Evolutionary conservation across 2,113 vertebrate genomes (phyloP).

Genomic region (Scalopus aquaticus): DNA sequence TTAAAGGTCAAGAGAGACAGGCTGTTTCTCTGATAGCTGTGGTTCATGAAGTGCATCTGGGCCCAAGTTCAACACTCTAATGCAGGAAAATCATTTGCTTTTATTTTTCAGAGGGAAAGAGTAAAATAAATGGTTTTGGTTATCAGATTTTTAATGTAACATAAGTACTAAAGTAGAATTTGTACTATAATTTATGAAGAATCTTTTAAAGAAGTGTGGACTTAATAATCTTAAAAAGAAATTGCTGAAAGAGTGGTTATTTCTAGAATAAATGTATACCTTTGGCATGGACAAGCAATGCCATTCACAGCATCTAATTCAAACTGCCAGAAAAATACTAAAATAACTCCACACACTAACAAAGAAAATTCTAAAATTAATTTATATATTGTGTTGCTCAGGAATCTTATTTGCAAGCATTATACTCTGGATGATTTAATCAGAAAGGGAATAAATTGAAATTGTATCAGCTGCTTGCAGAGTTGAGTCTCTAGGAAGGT

Average conservation of each 20-base stretch:
- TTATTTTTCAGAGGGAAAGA: not conserved
- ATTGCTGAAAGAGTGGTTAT: conserved; percentile 30
- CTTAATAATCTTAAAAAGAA: conserved; percentile 28
- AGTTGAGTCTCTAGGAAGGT: not conserved
- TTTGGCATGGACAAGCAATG: not conserved
- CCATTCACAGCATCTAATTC: not conserved
- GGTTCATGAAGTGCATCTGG: not conserved
- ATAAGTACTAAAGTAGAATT: conserved; percentile 30
- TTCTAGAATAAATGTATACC: conserved; percentile 32
- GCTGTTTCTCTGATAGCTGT: not conserved
- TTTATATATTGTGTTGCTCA: conserved; percentile 55
- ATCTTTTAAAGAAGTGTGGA: not conserved
- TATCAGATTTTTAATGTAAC: not conserved
- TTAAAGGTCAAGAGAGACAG: not conserved
- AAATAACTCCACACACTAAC: conserved; percentile 52
- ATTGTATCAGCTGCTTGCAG: conserved; percentile 53
- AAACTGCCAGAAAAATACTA: conserved; percentile 16
- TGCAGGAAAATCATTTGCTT: not conserved
- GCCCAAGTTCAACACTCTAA: not conserved
- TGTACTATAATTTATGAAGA: not conserved
- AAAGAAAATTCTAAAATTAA: conserved; percentile 64
- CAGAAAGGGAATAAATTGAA: conserved; percentile 61
- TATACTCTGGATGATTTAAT: conserved; percentile 52
- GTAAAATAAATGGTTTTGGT: not conserved
- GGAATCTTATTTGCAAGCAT: conserved; percentile 50